Evolutionary conservation across 2,113 vertebrate species (phyloP), one percentile per base, ranked within the genome.

Genomic region (Theropithecus gelada): DNA sequence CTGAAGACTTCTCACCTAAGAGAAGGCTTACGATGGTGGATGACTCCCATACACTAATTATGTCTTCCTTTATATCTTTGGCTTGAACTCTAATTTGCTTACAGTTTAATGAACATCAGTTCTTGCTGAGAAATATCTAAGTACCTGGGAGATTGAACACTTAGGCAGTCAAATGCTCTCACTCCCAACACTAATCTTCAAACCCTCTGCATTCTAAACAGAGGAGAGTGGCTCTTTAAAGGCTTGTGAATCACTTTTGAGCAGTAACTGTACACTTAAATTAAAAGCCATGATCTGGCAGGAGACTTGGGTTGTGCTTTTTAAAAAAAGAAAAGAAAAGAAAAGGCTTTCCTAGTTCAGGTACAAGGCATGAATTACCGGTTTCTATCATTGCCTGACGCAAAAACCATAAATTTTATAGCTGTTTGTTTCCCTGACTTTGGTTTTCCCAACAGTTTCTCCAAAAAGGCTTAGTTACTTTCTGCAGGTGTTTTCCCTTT

Each of bases 11-110:
- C 98, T 98, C 98, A 97, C 96, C 98, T 98, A 94, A 68, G 38
- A 97, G 91, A 95, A 97, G 90, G 80, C 70, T 88, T 93, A 87
- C 6, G 66, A 86, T 80, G 94, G 97, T 70, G 89, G 83, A 95
- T 95, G 89, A 1, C 96, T 98, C 94, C 96, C 70, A 3, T 45
- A 50, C 92, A 88, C 97, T 97, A 96, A 98, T 97, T 98, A 98
- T 64, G 97, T 92, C 94, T 98, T 98, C 96, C 92, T 98, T 95
- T 93, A 12, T 96, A 97, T 97, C 98, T 97, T 96, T 94, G 98
- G 95, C 97, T 97, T 98, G 97, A 98, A 98, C 96, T 98, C 98
- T 97, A 96, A 98, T 97, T 98, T 98, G 93, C 97, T 98, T 86
- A 97, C 97, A 97, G 89, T 96, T 98, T 97, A 97, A 14, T 97